Evolutionary conservation across 2,113 vertebrate genomes (phyloP).

Genomic region (Centropristis striata): DNA sequence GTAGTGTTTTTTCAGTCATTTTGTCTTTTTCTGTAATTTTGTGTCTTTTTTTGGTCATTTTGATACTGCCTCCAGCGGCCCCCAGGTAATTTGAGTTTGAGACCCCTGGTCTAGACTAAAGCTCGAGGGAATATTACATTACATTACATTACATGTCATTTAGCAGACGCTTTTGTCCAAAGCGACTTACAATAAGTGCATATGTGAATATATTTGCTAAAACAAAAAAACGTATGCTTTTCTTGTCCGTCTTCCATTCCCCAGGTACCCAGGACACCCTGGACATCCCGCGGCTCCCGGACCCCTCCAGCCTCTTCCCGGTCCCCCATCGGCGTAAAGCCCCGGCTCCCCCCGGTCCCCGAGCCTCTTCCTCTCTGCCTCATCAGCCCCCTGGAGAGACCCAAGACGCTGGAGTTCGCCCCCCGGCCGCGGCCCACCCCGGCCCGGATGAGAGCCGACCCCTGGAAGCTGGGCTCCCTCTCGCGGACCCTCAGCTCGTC

Average conservation of each 20-base stretch:
- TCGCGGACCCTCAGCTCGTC: slow-evolving; percentile 88
- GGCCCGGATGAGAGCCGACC: slow-evolving; percentile 85
- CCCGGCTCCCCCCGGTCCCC: slow-evolving; percentile 72
- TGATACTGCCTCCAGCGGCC: too few species aligned
- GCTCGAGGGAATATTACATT: too few species aligned
- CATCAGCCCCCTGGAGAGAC: slow-evolving; percentile 84
- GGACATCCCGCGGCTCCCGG: slow-evolving; percentile 87
- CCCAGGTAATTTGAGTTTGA: too few species aligned
- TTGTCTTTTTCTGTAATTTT: too few species aligned
- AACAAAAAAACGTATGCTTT: neutral
- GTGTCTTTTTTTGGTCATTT: too few species aligned
- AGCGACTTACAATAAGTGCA: too few species aligned
- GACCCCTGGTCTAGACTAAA: too few species aligned
- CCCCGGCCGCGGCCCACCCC: slow-evolving; percentile 90
- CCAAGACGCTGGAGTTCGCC: slow-evolving; percentile 91
- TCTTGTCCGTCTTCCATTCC: neutral
- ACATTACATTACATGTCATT: too few species aligned
- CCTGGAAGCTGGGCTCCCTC: slow-evolving; percentile 90
- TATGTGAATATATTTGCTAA: neutral
- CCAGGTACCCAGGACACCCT: slow-evolving; percentile 83
- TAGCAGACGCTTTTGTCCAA: too few species aligned
- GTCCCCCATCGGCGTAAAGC: slow-evolving; percentile 81
- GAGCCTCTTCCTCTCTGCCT: slow-evolving; percentile 38
- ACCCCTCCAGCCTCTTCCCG: slow-evolving; percentile 84
- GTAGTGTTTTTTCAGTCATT: too few species aligned